phyloP scores from a whole-genome alignment of 2,113 vertebrate genomes.

The Pelodiscus sinensis region DNA sequence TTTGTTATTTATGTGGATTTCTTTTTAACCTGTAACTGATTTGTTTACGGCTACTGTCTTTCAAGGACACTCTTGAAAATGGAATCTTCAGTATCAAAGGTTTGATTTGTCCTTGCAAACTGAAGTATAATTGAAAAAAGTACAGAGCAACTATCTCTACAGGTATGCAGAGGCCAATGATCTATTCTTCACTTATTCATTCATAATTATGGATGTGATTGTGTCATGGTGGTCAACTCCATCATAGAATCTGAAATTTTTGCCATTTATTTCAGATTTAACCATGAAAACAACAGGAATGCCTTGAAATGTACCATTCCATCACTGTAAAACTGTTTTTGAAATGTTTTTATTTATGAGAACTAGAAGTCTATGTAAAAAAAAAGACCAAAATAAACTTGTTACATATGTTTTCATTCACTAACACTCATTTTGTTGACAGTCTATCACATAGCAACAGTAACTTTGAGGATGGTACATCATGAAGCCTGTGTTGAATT shows the following conservation, averaged over 20 bases:
- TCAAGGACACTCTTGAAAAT: conserved; percentile 51
- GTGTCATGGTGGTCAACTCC: neutral
- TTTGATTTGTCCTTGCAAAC: conserved; percentile 51
- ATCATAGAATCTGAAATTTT: neutral
- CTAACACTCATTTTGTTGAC: neutral
- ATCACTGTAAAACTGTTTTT: neutral
- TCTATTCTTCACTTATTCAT: conserved; percentile 31
- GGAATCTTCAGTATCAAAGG: conserved; percentile 13
- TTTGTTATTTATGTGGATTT: conserved; percentile 30
- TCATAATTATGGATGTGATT: neutral
- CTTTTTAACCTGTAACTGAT: conserved; percentile 28
- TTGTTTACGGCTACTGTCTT: conserved; percentile 35
- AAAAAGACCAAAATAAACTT: neutral
- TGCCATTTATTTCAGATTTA: neutral
- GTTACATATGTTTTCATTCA: neutral
- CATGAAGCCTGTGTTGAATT: neutral
- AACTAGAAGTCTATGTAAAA: neutral
- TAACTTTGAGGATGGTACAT: neutral
- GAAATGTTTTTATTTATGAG: neutral
- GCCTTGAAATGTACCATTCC: neutral
- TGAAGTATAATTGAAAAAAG: conserved; percentile 5
- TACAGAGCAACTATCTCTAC: neutral
- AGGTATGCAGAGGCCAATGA: neutral
- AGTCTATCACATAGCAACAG: neutral
- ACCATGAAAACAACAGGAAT: neutral